Evolutionary conservation across 2,888 invertebrate genomes (phyloP), one percentile per base, ranked within the genome.

Genomic region (Neria commutata): DNA sequence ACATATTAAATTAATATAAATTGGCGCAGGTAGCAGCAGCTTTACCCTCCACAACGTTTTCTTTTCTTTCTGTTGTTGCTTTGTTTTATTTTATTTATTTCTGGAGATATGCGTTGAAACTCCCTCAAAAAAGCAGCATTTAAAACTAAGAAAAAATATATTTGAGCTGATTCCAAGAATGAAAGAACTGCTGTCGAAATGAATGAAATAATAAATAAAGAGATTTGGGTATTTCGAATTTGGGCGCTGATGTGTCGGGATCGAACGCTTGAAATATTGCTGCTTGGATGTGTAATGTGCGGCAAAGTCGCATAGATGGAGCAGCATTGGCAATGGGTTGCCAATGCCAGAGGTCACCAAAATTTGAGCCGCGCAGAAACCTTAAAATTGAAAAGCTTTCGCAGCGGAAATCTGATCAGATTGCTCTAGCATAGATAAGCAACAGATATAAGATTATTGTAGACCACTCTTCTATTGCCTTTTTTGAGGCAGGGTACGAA

Each of bases 1-100:
- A 73, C 78, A 77, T 77, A 77, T 77, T 76, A 73, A 77, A 75
- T 77, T 71, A 74, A 72, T 73, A 68, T 67, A 68, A 70, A 70
- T 66, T 67, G 65, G 67, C 62, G 66, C 70, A 68, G 68, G 70
- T 70, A 70, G 70, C 65, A n/a, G n/a, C n/a, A n/a, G n/a, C n/a
- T n/a, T n/a, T n/a, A n/a, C n/a, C n/a, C n/a, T n/a, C n/a, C n/a
- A n/a, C n/a, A n/a, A n/a, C n/a, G n/a, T n/a, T n/a, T n/a, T n/a
- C n/a, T n/a, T n/a, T n/a, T 65, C 55, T 47, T 34, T 34, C 24
- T 37, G 17, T 51, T 34, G 34, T 49, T 16, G 33, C 29, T 49
- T 45, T 49, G 19, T n/a, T 21, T 29, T 5, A 19, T 21, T 33
- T 14, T 14, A 33, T 14, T 33, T 14, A 26, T n/a, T 37, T 4